Evolutionary conservation across 2,888 invertebrate species (phyloP).

Genomic region (Parthenolecanium corni): DNA sequence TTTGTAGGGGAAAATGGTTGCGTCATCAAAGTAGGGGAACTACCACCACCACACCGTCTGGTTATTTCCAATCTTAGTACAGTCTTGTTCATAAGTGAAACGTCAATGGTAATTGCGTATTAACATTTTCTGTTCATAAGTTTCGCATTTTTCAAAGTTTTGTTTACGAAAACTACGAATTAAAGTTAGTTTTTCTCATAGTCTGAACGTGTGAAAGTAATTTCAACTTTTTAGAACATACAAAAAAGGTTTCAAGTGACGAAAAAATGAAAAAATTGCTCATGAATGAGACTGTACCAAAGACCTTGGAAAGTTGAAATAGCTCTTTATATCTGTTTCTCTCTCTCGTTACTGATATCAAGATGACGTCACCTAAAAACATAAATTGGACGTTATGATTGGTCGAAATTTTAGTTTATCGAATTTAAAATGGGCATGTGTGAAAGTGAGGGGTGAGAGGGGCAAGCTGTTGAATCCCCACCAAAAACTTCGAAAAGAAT

Average conservation of each 20-base stretch:
- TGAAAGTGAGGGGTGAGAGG: slow-evolving; percentile 7
- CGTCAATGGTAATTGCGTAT: neutral
- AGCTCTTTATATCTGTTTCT: slow-evolving; percentile 7
- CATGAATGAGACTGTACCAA: slow-evolving; percentile 18
- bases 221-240: neutral
- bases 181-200: neutral
- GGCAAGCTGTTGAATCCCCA: slow-evolving; percentile 15
- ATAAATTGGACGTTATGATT: slow-evolving; percentile 4
- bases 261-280: neutral
- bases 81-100: slow-evolving; percentile 11
- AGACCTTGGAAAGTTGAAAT: slow-evolving; percentile 23
- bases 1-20: slow-evolving; percentile 22
- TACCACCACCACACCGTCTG: slow-evolving; percentile 18
- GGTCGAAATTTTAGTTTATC: slow-evolving; percentile 24
- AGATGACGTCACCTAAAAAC: slow-evolving; percentile 13
- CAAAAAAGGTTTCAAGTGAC: neutral
- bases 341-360: slow-evolving; percentile 11
- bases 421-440: slow-evolving; percentile 9
- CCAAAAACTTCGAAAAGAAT: slow-evolving; percentile 22
- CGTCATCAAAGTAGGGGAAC: slow-evolving; percentile 19
- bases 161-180: neutral
- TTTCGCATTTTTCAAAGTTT: neutral
- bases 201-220: neutral
- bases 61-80: slow-evolving; percentile 17
- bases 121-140: neutral